Percentiles rank a stretch among this genome's conserved stretches.
Conservation (phyloP, 2,888 invertebrate genomes). For the Ochropleura leucogaster region DNA sequence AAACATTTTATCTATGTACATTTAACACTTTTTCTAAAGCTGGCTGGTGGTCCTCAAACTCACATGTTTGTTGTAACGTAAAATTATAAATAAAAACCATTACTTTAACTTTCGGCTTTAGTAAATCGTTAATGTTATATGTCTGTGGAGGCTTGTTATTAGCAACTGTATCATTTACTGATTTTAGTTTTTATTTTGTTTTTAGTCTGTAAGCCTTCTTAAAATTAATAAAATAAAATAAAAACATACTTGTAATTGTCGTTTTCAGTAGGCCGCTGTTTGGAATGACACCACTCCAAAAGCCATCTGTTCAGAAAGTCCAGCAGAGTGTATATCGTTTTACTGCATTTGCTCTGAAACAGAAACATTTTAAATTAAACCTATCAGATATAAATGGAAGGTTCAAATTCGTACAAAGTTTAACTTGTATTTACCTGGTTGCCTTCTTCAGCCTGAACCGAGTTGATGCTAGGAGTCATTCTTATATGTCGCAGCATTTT, state of each 20-base stretch:
- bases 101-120: too few relatives aligned
- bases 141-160: too few relatives aligned
- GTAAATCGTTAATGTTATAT: too few relatives aligned
- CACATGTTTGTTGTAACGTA: too few relatives aligned
- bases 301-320: slow-evolving; percentile 95
- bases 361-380: not conserved
- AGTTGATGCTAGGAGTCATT: slow-evolving; percentile 84
- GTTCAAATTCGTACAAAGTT: not conserved
- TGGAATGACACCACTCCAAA: slow-evolving; percentile 91
- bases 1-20: too few relatives aligned
- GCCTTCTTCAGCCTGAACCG: slow-evolving; percentile 85
- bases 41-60: too few relatives aligned
- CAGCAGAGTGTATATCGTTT: slow-evolving; percentile 93
- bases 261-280: slow-evolving; percentile 82
- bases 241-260: slow-evolving; percentile 84
- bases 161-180: too few relatives aligned
- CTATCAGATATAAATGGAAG: not conserved
- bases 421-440: slow-evolving; percentile 79
- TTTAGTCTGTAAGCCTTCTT: too few relatives aligned
- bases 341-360: slow-evolving; percentile 91
- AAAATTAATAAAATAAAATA: too few relatives aligned
- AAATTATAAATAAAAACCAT: too few relatives aligned
- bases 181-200: too few relatives aligned
- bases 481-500: slow-evolving; percentile 84
- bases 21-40: too few relatives aligned